Evolutionary conservation across 2,113 vertebrate genomes (phyloP), one percentile per base, ranked within the genome.

Genomic region (Salvelinus namaycush): DNA sequence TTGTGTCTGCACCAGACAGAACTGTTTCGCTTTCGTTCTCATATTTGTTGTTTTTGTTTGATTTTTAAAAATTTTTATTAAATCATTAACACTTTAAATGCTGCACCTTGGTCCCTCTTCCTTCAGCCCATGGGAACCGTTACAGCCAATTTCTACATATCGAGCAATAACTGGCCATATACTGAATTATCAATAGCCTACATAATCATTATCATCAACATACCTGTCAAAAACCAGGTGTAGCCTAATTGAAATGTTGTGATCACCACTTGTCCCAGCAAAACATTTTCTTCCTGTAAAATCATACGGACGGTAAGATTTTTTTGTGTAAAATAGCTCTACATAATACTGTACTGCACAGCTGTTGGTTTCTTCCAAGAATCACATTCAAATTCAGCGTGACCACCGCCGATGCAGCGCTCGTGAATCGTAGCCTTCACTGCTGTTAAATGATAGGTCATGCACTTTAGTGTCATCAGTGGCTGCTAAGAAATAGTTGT

Each of bases 321-420:
- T 24, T 1, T 73, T 4, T 7, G 12, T 34, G 11, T 44, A 44
- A 34, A 65, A 74, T 65, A 39, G 29, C 22, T 73, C 24, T 9
- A 20, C 49, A 24, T 24, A 4, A 26, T 5, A 5, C 5, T 62
- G 34, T 3, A 62, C 14, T 5, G 5, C 6, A 27, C 14, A 20
- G 12, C n/a, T n/a, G 57, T 68, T 81, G 79, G 75, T 77, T 81
- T 70, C 49, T 31, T 29, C 70, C 70, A 24, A 26, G 6, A 74
- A 66, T 76, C 79, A 48, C 70, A 74, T 22, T 74, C 24, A 44
- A 68, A 48, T 31, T 54, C 68, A 64, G 74, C 75, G 66, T 81
- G 79, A 76, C 67, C 60, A 14, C 5, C n/a, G 5, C 49, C 11
- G 24, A 44, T 44, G 8, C 39, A 9, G 39, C 39, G 39, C 8